Evolutionary conservation across 2,113 vertebrate species (phyloP), one percentile per base, ranked within the genome.

Genomic region (Labeo rohita): DNA sequence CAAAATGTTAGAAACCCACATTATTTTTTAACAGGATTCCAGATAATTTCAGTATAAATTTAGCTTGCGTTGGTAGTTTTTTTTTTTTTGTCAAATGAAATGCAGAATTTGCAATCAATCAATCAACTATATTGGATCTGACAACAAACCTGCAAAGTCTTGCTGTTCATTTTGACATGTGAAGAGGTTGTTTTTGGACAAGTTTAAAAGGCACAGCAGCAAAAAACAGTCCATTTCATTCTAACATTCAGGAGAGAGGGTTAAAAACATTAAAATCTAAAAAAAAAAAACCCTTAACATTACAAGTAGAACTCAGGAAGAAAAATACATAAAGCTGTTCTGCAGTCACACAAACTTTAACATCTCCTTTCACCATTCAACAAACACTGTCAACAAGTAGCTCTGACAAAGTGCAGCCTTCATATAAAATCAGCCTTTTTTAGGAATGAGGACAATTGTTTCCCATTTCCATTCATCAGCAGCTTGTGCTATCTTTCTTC

Each of bases 381-480:
- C 66, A 75, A 45, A 61, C 54, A 59, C 47, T 34, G 36, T 70
- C 68, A 83, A 68, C 85, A 83, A 83, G 45, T 36, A 59, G 18
- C 61, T 9, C 43, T 50, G 63, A 80, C 45, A 56, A 50, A 54
- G 18, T 34, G 18, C 70, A 82, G 54, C n/a, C 49, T 23, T 28
- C 28, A 28, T 28, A 61, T 45, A 23, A 68, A 70, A 82, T 18
- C 12, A 8, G 16, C n/a, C 18, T 76, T 76, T 72, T 72, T 70
- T 77, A 73, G 74, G 34, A 76, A 83, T 21, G 28, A 77, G 45
- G 72, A 73, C 74, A 85, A n/a, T 68, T 78, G 49, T 82, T 88
- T 78, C 84, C 59, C 45, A 85, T 85, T 83, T 85, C 83, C 68
- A 82, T 49, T 78, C 68, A 81, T 23, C 36, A 16, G 6, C 39